Base-by-base conservation (phyloP, 2,797 vertebrate species). In the Rhabdophis nuchalis region DNA sequence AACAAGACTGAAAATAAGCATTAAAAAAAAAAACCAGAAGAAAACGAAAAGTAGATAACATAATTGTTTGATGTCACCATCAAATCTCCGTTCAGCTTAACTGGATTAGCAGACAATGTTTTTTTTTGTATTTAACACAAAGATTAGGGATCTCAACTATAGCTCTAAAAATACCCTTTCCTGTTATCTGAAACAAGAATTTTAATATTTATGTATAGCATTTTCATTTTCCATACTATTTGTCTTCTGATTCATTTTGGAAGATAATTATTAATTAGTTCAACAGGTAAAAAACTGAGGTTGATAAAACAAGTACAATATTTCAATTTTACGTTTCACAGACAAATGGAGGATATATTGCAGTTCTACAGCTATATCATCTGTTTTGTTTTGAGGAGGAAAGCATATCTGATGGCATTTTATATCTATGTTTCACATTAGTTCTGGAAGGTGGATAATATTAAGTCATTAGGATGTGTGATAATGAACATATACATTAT, bases 1-100 rank as follows among this genome's bases (percentile, higher is more conserved):
- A 93, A 8, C 5, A 93, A 93, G 92, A 36, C 18, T 94, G 68
- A 91, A 95, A 92, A 92, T 41, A 64, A 90, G 50, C 36, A 25
- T 85, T 85, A 32, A 0, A 53, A 12, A 53, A 32, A 46, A 18
- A 58, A 56, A 16, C 29, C 27, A 61, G 27, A 18, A 11, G 36
- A 87, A 56, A 53, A 56, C 14, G 41, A 82, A 82, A 54, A 20
- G 27, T 52, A 27, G 50, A 54, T 5, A 90, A 41, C 23, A 52
- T 5, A 14, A 12, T 36, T 86, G 3, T 86, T 86, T 86, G 11
- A 52, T 91, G 46, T 29, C 46, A 90, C 41, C n/a, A 85, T 91
- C 18, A 61, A 29, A 57, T 46, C n/a, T 85, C 36, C 23, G 1
- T 57, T 91, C 12, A 91, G 8, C 56, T 68, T 32, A 58, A 77